Percentiles rank a stretch among this genome's conserved stretches.
Conservation (phyloP, 2,797 vertebrate species). For the Meda fulgida region DNA sequence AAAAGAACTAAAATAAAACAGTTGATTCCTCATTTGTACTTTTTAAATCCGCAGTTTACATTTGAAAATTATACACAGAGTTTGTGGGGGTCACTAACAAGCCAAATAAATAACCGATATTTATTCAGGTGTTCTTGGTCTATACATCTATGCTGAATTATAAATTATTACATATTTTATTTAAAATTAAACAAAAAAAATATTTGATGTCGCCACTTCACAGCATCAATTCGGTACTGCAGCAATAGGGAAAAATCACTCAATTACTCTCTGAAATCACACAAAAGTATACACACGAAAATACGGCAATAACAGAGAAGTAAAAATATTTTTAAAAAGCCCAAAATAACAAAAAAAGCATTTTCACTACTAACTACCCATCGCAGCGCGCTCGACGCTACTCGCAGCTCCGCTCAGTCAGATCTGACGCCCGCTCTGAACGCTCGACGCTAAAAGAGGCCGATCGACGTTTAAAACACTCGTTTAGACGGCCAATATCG, state of each 20-base stretch:
- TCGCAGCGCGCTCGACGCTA: conserved; percentile 8
- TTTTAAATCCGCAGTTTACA: not conserved
- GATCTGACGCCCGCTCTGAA: conserved; percentile 53
- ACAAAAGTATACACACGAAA: not conserved
- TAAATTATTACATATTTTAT: not conserved
- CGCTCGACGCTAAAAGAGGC: conserved; percentile 58
- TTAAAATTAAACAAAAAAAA: not conserved
- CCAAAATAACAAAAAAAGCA: not conserved
- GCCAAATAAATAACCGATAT: not conserved
- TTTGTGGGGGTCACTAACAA: not conserved
- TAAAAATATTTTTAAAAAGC: not conserved
- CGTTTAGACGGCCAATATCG: conserved; percentile 51
- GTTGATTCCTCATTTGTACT: not conserved
- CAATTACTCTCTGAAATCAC: not conserved
- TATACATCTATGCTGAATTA: no score
- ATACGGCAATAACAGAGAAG: not conserved
- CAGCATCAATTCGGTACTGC: conserved; percentile 23
- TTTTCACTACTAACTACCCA: not conserved
- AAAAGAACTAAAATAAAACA: not conserved
- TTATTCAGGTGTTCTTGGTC: not conserved
- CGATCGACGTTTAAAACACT: conserved; percentile 46
- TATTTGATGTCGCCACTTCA: conserved; percentile 14
- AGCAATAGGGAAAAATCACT: not conserved
- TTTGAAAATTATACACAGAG: not conserved
- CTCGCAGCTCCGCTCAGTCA: conserved; percentile 23